phyloP scores from a whole-genome alignment of 2,797 vertebrate genomes.

The Spea hammondii region DNA sequence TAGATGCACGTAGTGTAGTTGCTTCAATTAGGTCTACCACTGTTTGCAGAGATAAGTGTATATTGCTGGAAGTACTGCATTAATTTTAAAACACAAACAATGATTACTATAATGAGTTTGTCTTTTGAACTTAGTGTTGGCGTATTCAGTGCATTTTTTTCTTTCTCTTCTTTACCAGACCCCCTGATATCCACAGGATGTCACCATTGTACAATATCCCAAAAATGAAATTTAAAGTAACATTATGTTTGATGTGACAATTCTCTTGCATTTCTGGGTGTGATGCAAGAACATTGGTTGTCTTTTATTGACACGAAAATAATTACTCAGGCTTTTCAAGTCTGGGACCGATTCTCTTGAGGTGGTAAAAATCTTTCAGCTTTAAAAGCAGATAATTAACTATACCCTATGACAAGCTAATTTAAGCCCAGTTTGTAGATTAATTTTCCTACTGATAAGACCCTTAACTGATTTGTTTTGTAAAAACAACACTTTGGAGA shows the following conservation, averaged over 20 bases:
- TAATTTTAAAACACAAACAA: conserved; percentile 43
- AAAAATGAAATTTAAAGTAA: background rate
- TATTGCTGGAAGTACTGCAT: conserved; percentile 31
- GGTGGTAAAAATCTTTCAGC: conserved; percentile 41
- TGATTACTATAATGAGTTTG: conserved; percentile 39
- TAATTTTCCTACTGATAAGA: conserved; percentile 16
- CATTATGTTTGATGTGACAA: conserved; percentile 13
- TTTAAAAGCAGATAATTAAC: conserved; percentile 50
- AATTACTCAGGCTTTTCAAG: conserved; percentile 47
- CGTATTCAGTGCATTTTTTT: background rate
- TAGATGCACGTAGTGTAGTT: conserved; percentile 14
- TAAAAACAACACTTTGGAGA: background rate
- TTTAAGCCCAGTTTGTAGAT: conserved; percentile 33
- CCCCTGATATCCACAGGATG: conserved; percentile 45
- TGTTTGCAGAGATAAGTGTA: conserved; percentile 46
- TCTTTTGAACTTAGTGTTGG: conserved; percentile 37
- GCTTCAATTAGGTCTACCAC: conserved; percentile 25
- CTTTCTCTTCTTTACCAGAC: background rate
- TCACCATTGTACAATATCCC: conserved; percentile 45
- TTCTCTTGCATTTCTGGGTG: conserved; percentile 22
- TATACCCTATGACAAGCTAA: conserved; percentile 40
- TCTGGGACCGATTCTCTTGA: conserved; percentile 31
- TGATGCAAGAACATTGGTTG: conserved; percentile 37
- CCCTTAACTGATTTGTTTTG: conserved; percentile 19
- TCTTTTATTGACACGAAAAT: conserved; percentile 48